phyloP scores from a whole-genome alignment of 1,140 invertebrate genomes.

The Dreissena polymorpha region DNA sequence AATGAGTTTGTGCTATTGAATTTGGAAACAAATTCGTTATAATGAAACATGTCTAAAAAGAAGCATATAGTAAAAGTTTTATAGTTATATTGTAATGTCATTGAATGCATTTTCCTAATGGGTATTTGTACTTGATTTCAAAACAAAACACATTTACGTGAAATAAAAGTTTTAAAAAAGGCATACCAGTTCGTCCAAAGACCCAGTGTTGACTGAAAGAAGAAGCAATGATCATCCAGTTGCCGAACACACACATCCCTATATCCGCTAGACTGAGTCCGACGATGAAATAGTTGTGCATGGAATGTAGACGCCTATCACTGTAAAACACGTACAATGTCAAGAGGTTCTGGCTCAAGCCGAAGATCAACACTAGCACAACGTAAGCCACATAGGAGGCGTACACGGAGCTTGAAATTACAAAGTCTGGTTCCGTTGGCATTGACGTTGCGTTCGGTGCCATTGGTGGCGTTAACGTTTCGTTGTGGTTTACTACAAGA shows the following conservation, averaged over 20 bases:
- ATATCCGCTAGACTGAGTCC: background rate
- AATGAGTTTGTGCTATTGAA: too few relatives aligned
- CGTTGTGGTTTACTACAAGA: too few relatives aligned
- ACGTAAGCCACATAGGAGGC: too few relatives aligned
- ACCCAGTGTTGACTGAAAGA: background rate
- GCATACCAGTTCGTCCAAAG: slow-evolving; percentile 6
- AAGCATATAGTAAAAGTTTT: too few relatives aligned
- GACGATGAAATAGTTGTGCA: slow-evolving; percentile 14
- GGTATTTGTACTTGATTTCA: background rate
- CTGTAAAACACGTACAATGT: background rate
- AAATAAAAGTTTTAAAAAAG: background rate
- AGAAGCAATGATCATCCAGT: slow-evolving; percentile 9
- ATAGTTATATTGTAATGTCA: too few relatives aligned
- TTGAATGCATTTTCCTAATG: too few relatives aligned
- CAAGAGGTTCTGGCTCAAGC: background rate
- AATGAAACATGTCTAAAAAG: too few relatives aligned
- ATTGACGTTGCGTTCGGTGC: too few relatives aligned
- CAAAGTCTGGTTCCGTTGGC: too few relatives aligned
- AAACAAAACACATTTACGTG: background rate
- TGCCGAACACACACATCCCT: background rate
- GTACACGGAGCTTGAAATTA: too few relatives aligned
- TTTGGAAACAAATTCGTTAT: too few relatives aligned
- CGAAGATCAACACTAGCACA: background rate
- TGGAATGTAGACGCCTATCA: background rate
- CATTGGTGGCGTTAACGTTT: too few relatives aligned